Conservation (phyloP, 2,888 invertebrate genomes). For the Megalurothrips usitatus region DNA sequence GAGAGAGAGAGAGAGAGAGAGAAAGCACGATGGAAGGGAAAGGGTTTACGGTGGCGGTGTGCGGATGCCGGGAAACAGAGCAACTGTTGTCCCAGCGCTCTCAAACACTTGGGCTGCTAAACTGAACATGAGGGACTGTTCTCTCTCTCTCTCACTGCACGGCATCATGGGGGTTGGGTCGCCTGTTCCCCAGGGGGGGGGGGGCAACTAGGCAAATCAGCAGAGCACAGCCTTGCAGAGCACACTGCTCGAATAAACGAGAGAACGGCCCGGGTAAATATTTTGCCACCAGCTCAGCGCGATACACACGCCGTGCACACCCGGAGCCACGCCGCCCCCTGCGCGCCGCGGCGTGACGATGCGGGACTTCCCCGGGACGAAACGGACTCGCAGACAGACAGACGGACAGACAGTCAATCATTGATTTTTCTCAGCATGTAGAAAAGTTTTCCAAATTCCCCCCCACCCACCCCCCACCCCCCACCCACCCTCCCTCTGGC, state of each 20-base stretch:
- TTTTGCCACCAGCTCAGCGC: constrained; percentile 7
- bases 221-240: not conserved
- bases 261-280: constrained; percentile 2
- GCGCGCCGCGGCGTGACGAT: not conserved
- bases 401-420: too few relatives aligned
- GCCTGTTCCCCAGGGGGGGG: not conserved
- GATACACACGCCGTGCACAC: not conserved
- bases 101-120: constrained; percentile 1
- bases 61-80: constrained; percentile 3
- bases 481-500: too few relatives aligned
- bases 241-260: not conserved
- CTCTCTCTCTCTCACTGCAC: too few relatives aligned
- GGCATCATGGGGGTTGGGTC: not conserved
- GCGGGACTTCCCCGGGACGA: too few relatives aligned
- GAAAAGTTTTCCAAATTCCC: too few relatives aligned
- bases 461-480: too few relatives aligned
- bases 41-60: not conserved
- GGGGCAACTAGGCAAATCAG: not conserved
- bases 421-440: too few relatives aligned
- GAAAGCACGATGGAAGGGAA: too few relatives aligned
- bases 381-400: too few relatives aligned
- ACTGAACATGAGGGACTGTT: constrained; percentile 10
- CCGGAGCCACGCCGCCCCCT: not conserved
- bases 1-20: too few relatives aligned
- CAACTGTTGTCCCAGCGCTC: constrained; percentile 19